Conservation (phyloP, 2,888 invertebrate genomes). For the Caenorhabditis wallacei region DNA sequence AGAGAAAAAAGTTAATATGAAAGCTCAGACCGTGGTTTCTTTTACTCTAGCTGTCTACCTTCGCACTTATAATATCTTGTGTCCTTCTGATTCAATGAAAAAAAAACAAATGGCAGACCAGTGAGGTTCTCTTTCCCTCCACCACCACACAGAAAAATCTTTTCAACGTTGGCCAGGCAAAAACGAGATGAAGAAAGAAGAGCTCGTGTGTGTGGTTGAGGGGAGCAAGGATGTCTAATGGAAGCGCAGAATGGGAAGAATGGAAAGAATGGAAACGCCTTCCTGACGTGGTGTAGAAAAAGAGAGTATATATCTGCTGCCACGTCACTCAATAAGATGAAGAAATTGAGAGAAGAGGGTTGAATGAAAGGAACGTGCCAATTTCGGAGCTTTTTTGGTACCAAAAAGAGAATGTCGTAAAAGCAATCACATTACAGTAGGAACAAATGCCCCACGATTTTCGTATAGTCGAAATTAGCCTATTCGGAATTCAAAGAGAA, state of each 20-base stretch:
- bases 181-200: slow-evolving; percentile 18
- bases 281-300: slow-evolving; percentile 17
- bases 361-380: slow-evolving; percentile 19
- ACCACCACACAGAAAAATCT: slow-evolving; percentile 21
- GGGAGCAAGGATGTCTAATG: slow-evolving; percentile 29
- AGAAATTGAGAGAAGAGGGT: slow-evolving; percentile 22
- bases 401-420: slow-evolving; percentile 6
- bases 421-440: slow-evolving; percentile 30
- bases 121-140: not conserved
- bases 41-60: slow-evolving; percentile 17
- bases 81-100: slow-evolving; percentile 33
- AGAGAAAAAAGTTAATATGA: slow-evolving; percentile 48
- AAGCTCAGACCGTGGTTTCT: slow-evolving; percentile 14
- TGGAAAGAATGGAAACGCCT: slow-evolving; percentile 16
- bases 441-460: not conserved
- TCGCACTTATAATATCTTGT: slow-evolving; percentile 9
- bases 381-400: slow-evolving; percentile 2
- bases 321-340: slow-evolving; percentile 38
- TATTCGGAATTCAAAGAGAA: not conserved
- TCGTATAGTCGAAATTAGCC: slow-evolving; percentile 12
- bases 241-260: slow-evolving; percentile 37
- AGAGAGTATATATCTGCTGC: slow-evolving; percentile 16
- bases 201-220: slow-evolving; percentile 7
- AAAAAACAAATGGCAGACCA: slow-evolving; percentile 2
- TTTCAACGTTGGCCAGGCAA: slow-evolving; percentile 11